Percentiles rank a stretch among this genome's conserved stretches.
These are phyloP conservation scores for Tetanocera ferruginea DNA, from an alignment of 2,888 invertebrate species.

Conservation along the genomic window DNA sequence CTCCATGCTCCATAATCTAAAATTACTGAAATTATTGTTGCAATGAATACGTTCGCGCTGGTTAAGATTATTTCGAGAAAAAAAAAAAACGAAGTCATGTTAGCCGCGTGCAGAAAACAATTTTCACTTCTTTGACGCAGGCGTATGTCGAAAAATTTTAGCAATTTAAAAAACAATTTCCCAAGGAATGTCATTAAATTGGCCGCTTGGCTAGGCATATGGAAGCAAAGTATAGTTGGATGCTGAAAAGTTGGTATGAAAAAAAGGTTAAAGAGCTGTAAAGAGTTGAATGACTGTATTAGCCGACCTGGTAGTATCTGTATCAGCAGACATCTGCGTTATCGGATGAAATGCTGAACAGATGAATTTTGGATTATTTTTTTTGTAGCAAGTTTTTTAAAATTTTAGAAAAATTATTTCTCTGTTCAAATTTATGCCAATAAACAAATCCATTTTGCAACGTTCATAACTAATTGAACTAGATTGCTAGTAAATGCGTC, in stretches of 20 bases:
- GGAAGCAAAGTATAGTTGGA: background rate
- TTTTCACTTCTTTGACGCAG: background rate
- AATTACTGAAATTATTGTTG: slow-evolving; percentile 40
- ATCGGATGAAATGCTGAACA: background rate
- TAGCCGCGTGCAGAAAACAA: background rate
- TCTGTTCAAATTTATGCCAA: background rate
- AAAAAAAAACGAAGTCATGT: background rate
- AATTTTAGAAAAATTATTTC: background rate
- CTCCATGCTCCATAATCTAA: slow-evolving; percentile 22
- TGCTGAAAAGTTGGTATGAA: background rate
- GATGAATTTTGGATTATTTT: background rate
- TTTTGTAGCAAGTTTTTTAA: background rate
- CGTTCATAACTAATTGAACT: background rate
- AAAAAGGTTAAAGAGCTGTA: background rate
- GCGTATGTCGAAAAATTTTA: background rate
- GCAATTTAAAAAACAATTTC: background rate
- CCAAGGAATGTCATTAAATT: too few species aligned
- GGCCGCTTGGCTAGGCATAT: background rate
- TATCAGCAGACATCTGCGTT: too few species aligned
- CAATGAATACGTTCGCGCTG: slow-evolving; percentile 29
- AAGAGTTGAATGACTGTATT: background rate
- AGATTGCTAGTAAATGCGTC: background rate
- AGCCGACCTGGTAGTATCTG: too few species aligned
- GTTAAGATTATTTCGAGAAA: slow-evolving; percentile 1
- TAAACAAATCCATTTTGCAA: background rate